phyloP scores from a whole-genome alignment of 2,797 vertebrate species.

The Syngnathus rostellatus region DNA sequence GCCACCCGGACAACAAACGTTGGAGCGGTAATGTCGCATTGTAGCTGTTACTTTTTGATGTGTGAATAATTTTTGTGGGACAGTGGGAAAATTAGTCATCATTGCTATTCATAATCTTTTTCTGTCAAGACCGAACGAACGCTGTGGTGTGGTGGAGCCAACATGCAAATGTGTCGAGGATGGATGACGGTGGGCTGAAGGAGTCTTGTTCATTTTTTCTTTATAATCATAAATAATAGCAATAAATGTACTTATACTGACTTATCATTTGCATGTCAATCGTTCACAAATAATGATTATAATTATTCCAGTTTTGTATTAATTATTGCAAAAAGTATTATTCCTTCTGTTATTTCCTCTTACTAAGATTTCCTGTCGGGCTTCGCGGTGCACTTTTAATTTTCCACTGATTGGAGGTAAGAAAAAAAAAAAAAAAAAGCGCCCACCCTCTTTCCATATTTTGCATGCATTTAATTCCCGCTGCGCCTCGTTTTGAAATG shows the following conservation, averaged over 20 bases:
- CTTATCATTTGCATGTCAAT: too few species aligned
- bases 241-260: too few species aligned
- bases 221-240: too few species aligned
- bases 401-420: background rate
- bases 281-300: too few species aligned
- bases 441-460: background rate
- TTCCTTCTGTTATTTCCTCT: too few species aligned
- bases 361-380: too few species aligned
- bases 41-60: conserved; percentile 22
- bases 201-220: too few species aligned
- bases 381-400: background rate
- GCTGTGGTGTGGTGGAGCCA: conserved; percentile 27
- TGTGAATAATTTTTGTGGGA: conserved; percentile 9
- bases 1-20: conserved; percentile 7
- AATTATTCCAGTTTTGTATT: too few species aligned
- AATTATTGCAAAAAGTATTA: too few species aligned
- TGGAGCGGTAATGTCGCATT: conserved; percentile 17
- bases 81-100: conserved; percentile 10
- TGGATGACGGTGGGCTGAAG: conserved; percentile 35
- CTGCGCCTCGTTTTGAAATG: conserved; percentile 38
- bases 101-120: conserved; percentile 31
- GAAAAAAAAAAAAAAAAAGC: background rate
- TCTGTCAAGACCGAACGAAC: conserved; percentile 31
- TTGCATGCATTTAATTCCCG: conserved; percentile 21
- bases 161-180: conserved; percentile 31